phyloP scores from a whole-genome alignment of 2,888 invertebrate species.

The Thera obeliscata region DNA sequence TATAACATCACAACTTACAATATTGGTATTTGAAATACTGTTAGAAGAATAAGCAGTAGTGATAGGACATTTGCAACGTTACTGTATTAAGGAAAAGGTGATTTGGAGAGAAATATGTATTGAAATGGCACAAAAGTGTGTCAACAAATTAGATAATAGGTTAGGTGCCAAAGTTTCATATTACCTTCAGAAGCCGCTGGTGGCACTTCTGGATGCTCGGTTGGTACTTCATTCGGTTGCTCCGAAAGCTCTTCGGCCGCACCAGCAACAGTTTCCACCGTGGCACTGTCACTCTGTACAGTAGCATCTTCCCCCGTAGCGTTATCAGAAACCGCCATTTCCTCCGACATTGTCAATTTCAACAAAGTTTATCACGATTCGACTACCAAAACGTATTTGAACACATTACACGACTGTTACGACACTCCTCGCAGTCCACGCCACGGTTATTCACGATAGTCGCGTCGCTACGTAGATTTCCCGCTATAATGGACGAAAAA shows the following conservation, averaged over 20 bases:
- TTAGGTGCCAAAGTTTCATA: constrained; percentile 66
- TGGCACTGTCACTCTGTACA: constrained; percentile 58
- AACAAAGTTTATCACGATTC: constrained; percentile 62
- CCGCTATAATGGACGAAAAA: constrained; percentile 75
- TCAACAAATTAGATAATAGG: constrained; percentile 65
- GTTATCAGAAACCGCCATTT: constrained; percentile 81
- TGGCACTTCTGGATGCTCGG: constrained; percentile 46
- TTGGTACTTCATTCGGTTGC: constrained; percentile 46
- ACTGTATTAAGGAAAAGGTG: not conserved
- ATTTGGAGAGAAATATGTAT: constrained; percentile 41
- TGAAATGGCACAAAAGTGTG: constrained; percentile 51
- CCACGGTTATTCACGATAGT: constrained; percentile 67
- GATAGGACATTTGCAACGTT: not conserved
- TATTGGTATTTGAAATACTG: not conserved
- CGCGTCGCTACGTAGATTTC: constrained; percentile 81
- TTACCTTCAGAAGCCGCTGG: constrained; percentile 56
- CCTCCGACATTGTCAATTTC: constrained; percentile 80
- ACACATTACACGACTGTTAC: constrained; percentile 74
- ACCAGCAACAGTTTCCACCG: constrained; percentile 51
- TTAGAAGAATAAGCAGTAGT: not conserved
- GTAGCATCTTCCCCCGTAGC: constrained; percentile 65
- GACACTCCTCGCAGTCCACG: constrained; percentile 63
- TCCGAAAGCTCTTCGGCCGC: constrained; percentile 50
- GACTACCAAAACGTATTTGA: constrained; percentile 70
- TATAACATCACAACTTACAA: not conserved